phyloP scores from a whole-genome alignment of 2,888 invertebrate species.

The Drosophila colorata region DNA sequence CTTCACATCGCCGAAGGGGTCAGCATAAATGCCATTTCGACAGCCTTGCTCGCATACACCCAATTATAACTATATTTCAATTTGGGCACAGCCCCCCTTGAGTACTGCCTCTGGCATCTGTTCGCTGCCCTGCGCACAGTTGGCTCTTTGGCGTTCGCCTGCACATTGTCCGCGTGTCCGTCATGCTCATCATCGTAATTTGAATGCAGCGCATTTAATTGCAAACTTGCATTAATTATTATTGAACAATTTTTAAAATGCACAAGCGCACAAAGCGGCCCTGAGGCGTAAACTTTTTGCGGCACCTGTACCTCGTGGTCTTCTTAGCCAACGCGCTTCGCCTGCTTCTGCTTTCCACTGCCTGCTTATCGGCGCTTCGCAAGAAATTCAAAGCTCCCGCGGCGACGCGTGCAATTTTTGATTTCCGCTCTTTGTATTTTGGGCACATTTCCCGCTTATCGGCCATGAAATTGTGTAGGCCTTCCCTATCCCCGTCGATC shows the following conservation, averaged over 20 bases:
- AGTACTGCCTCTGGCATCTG: slow-evolving; percentile 7
- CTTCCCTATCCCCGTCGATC: slow-evolving; percentile 21
- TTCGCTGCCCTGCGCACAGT: slow-evolving; percentile 5
- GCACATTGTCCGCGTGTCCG: not conserved
- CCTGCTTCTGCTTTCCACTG: slow-evolving; percentile 26
- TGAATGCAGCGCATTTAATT: slow-evolving; percentile 78
- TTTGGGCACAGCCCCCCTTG: not conserved
- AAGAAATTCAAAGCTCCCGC: slow-evolving; percentile 70
- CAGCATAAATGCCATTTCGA: too few relatives aligned
- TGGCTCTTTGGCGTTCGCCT: not conserved
- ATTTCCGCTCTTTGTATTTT: slow-evolving; percentile 46
- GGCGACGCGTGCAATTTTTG: slow-evolving; percentile 63
- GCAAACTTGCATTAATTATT: slow-evolving; percentile 80
- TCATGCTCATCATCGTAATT: slow-evolving; percentile 66
- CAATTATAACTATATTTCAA: too few relatives aligned
- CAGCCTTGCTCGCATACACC: too few relatives aligned
- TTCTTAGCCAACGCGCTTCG: not conserved
- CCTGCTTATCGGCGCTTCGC: slow-evolving; percentile 61
- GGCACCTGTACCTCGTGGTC: slow-evolving; percentile 37
- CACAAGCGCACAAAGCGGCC: slow-evolving; percentile 16
- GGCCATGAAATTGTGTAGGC: slow-evolving; percentile 48
- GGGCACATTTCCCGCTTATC: slow-evolving; percentile 55
- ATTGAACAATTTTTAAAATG: slow-evolving; percentile 64
- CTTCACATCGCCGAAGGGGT: not conserved
- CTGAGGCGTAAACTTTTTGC: slow-evolving; percentile 36